Base-by-base conservation (phyloP, 2,113 vertebrate genomes). In the Irena cyanogastra region DNA sequence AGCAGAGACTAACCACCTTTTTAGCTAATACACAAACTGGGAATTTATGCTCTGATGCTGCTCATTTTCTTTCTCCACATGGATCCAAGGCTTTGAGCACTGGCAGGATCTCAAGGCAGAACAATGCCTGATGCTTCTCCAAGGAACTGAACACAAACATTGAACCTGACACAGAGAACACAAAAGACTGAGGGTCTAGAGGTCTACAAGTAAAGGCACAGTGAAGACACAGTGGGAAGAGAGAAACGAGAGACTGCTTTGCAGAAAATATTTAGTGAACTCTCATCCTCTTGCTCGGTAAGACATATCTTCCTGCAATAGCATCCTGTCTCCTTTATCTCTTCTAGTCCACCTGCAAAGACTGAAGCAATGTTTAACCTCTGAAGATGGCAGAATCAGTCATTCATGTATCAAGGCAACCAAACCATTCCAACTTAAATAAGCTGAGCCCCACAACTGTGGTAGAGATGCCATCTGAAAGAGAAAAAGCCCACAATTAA, bases 221-320 rank as follows among this genome's bases (percentile, higher is more conserved):
- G 18, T 26, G 57, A 49, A 82, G 66, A 45, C 7, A 2, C 0
- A 0, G 8, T 5, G 16, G 11, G 26, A 6, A 56, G 8, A 50
- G 41, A 31, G 54, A 45, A 60, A 76, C 24, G 31, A 89, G 41
- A 47, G 22, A 44, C 39, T 45, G 26, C 52, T 52, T 11, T 50
- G 45, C 33, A 80, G 59, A 53, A 85, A 50, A 53, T 7, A 63
- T 19, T 76, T 27, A 49, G n/a, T 66, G 49, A 64, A 24, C 16
- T 70, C 54, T 85, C 30, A 83, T 66, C n/a, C 4, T 80, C 31
- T 65, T 30, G 6, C 52, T 76, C 4, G 0, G 2, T 37, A 35
- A 84, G 59, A 37, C 37, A 0, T 18, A 41, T 41, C 70, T 79
- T 64, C 42, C 49, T 59, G 16, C 42, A 33, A 13, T 3, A 10